Conservation (phyloP, 2,113 vertebrate species). For the Charadrius vociferus region DNA sequence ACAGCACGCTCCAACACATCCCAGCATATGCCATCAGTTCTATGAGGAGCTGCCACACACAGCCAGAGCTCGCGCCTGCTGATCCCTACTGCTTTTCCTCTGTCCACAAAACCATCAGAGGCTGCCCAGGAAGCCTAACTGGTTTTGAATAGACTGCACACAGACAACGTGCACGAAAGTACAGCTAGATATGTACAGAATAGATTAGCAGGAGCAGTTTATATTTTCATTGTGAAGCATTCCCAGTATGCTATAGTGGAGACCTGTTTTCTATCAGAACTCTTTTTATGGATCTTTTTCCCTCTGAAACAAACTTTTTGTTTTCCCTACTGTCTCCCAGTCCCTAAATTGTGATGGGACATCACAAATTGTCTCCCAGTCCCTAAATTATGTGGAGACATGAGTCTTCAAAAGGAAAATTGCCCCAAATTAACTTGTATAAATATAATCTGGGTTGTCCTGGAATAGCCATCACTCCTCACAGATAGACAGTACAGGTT, state of each 20-base stretch:
- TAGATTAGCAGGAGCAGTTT: background rate
- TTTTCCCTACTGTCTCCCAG: background rate
- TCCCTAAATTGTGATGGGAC: background rate
- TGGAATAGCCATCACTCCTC: background rate
- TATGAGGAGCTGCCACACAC: background rate
- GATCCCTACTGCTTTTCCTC: background rate
- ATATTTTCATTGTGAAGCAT: background rate
- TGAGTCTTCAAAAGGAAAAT: background rate
- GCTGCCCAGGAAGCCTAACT: background rate
- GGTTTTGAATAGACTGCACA: background rate
- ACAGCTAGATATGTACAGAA: background rate
- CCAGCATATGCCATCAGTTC: background rate
- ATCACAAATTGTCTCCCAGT: background rate
- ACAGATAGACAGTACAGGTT: background rate
- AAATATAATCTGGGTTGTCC: background rate
- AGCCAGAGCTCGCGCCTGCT: background rate
- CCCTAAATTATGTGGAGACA: background rate
- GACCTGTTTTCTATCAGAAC: background rate
- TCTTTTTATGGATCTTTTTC: background rate
- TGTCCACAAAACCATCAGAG: background rate
- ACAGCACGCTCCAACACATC: background rate
- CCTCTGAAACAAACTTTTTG: background rate
- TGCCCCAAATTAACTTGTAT: background rate
- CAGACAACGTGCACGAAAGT: background rate
- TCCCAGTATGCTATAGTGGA: background rate